Base-by-base conservation (phyloP, 2,888 invertebrate species). In the Hypercompe scribonia region DNA sequence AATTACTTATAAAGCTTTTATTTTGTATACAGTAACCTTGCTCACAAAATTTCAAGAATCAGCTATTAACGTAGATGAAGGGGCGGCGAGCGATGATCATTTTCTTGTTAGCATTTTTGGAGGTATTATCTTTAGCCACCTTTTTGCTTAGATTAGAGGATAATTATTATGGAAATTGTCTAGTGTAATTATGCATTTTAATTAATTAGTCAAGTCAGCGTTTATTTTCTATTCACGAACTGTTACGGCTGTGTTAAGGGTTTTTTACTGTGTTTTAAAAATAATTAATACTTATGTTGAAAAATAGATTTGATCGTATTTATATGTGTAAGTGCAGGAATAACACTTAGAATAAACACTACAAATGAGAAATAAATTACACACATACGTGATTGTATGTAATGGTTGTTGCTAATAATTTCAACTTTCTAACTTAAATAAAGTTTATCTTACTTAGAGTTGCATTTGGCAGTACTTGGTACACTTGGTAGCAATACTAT, bases 61-160 rank as follows among this genome's bases (percentile, higher is more conserved):
- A 65, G 15, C 54, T n/a, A 50, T 81, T 76, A 72, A 76, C n/a
- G 50, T 67, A 68, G 71, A 74, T 65, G 28, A 74, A 54, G 28
- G 15, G 24, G 58, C 36, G 33, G 42, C 33, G 15, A 64, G 50
- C 68, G 31, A 31, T 42, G 28, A 64, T 63, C 8, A 58, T 65
- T 68, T 73, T 13, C 65, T 67, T 67, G 24, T 64, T 67, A 36
- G 36, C 58, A 68, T 73, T 61, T 72, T 68, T 65, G 36, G 50
- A 4, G 63, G 68, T 13, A 15, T 18, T 34, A 70, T 58, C 68
- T 24, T 33, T 69, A 74, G 64, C 33, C 46, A 15, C 28, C 13
- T 61, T 68, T 67, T 34, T 67, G 58, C 46, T 71, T 33, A 58
- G 61, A 50, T 72, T 24, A 61, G 18, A 46, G 58, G 28, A 63